Evolutionary conservation across 2,113 vertebrate species (phyloP).

Genomic region (cattle (Bos taurus)): DNA sequence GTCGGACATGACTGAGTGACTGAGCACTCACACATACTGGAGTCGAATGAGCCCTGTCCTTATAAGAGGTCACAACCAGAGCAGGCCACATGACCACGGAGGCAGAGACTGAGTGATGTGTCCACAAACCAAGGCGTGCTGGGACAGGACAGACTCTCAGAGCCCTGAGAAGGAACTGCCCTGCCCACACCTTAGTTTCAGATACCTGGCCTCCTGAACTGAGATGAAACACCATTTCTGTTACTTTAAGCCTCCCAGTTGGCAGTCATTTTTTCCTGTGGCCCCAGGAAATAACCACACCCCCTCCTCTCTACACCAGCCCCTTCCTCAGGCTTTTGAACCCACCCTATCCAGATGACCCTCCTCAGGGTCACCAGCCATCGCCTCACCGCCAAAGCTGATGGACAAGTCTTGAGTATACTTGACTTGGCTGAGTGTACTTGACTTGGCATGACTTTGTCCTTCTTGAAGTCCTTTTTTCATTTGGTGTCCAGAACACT

Average conservation of each 20-base stretch:
- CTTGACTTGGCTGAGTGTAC: neutral
- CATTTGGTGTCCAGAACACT: neutral
- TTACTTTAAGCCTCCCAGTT: neutral
- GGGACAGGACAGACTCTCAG: fast-evolving
- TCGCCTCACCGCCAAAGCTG: neutral
- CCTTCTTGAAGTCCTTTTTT: neutral
- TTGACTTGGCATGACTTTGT: neutral
- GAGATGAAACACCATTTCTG: neutral
- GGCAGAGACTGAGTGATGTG: fast-evolving
- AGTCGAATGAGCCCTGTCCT: neutral
- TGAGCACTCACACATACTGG: neutral
- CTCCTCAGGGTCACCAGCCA: neutral
- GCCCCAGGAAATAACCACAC: neutral
- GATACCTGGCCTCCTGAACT: neutral
- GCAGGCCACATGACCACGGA: fast-evolving
- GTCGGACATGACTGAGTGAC: neutral
- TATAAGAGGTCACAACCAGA: neutral
- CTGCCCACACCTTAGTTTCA: neutral
- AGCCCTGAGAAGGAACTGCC: neutral
- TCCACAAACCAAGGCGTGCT: neutral
- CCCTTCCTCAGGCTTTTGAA: neutral
- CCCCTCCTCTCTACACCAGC: neutral
- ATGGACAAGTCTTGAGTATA: neutral
- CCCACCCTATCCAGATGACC: neutral
- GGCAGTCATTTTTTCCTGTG: neutral